These are phyloP conservation scores for Apamea crenata DNA, from an alignment of 2,888 invertebrate genomes.

Conservation along the genomic window DNA sequence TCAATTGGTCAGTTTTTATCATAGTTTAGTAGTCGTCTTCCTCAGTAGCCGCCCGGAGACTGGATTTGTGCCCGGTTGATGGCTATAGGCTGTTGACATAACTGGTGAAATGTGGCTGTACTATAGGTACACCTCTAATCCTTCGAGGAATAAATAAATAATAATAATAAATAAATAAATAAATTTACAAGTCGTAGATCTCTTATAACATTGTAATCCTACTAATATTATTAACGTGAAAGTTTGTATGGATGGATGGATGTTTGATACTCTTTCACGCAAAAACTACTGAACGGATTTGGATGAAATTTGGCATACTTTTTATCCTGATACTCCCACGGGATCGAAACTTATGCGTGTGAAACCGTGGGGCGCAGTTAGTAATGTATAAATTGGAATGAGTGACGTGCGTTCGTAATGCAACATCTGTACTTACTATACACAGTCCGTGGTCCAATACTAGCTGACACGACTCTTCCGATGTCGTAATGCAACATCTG, in stretches of 20 bases:
- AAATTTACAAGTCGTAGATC: too few species aligned
- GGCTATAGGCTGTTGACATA: not conserved
- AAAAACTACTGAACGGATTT: too few species aligned
- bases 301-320: too few species aligned
- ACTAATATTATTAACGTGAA: too few species aligned
- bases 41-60: too few species aligned
- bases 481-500: conserved; percentile 62
- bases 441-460: conserved; percentile 77
- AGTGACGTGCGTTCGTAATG: not conserved
- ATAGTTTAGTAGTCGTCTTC: not conserved
- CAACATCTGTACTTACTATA: conserved; percentile 51
- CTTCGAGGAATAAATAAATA: not conserved
- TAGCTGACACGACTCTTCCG: conserved; percentile 79
- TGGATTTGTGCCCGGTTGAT: not conserved
- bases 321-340: too few species aligned
- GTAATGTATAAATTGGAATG: not conserved
- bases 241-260: too few species aligned
- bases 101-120: not conserved
- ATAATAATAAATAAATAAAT: too few species aligned
- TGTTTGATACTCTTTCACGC: too few species aligned
- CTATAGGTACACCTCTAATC: not conserved
- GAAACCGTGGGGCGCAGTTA: too few species aligned
- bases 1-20: not conserved
- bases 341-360: too few species aligned
- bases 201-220: not conserved